Base-by-base conservation (phyloP, 1,140 invertebrate genomes). In the Drosophila melanica region DNA sequence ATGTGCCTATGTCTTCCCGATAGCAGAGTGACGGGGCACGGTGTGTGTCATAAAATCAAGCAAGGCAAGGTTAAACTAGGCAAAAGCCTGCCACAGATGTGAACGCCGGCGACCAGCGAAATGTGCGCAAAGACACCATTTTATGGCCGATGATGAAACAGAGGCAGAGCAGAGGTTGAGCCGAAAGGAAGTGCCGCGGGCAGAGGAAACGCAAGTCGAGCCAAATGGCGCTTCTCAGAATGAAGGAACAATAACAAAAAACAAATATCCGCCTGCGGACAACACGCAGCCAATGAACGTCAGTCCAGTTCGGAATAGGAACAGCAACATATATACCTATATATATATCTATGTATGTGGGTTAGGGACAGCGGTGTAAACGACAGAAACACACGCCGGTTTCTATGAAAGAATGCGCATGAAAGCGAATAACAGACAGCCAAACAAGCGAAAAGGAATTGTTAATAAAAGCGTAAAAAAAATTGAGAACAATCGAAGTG, bases 241-340 rank as follows among this genome's bases (percentile, higher is more conserved):
- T 71, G 63, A 63, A 71, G 75, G 82, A 81, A 87, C 71, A 86
- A 87, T 87, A 87, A 85, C 82, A 81, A 86, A 86, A 47, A 79
- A 72, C 81, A 87, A 86, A 86, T 75, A 81, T 75, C 75, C 75
- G 55, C 65, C 65, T 62, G 35, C 35, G 66, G 42, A 75, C 59
- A 66, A 16, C 42, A 73, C 41, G 75, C 78, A 86, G 81, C 82
- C 81, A 85, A 85, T 85, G 77, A 85, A 85, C 74, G 81, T 80
- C 77, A 74, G 66, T 74, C 58, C 53, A 39, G 33, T 35, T 23
- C 39, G 7, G 57, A 33, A 54, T 30, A 37, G 41, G 16, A 16
- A 20, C 16, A 30, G 10, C 10, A 12, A 23, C 20, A 44, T 6
- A 45, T 14, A 11, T 57, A 6, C 16, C 1, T 10, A 9, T 27